Evolutionary conservation across 1,140 invertebrate species (phyloP), one percentile per base, ranked within the genome.

Genomic region (Monochamus saltuarius): DNA sequence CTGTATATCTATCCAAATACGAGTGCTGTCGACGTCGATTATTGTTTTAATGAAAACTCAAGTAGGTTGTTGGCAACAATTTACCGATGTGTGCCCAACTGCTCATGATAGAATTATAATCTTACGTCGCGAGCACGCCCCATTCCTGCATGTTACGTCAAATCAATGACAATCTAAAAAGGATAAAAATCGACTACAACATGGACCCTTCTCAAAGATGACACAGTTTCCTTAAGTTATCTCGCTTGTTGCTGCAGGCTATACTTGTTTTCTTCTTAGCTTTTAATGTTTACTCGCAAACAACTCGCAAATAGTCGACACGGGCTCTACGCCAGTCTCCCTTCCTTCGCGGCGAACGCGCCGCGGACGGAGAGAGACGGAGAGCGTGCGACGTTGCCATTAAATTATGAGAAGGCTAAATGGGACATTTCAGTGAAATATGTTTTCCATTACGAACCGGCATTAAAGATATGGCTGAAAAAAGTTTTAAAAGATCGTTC

Each of bases 391-490:
- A 66, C 57, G 64, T 66, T 51, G 57, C 62, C 59, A 49, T 51
- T 59, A 66, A 66, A 66, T 58, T 61, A 59, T 61, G 36, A 47
- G 45, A 29, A 66, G 64, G 64, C 62, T 66, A 66, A 67, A 71
- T 64, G 66, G 65, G 68, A 70, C 70, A 63, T 69, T 67, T 59
- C 59, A 16, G 67, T 72, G 68, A 72, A 72, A 72, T 72, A 72
- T 70, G 66, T 61, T 62, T 62, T 69, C 66, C 67, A 70, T 72
- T 72, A 72, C 64, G 70, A 69, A 60, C 65, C 66, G 60, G 64
- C 70, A 72, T 67, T 72, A 68, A 72, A 72, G 68, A 72, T 72
- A 72, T 70, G 68, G 61, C 66, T 64, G 59, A 69, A 72, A 71
- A 65, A 71, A 72, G 61, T 59, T 70, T 66, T 66, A 65, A 63